Evolutionary conservation across 2,888 invertebrate genomes (phyloP).

Genomic region (Phrixothrix hirtus): DNA sequence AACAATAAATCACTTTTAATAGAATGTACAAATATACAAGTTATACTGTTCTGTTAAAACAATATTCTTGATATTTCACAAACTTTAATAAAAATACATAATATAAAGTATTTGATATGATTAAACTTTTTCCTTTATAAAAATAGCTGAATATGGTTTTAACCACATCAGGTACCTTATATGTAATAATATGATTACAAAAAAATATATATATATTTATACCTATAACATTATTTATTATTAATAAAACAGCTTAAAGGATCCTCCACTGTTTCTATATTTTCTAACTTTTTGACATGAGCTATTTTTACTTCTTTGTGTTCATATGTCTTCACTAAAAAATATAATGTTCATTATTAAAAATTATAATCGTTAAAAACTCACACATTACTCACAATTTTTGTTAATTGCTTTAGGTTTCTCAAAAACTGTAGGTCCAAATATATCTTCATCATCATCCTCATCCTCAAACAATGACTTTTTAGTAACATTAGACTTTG

Average conservation of each 20-base stretch:
- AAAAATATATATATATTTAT: too few relatives aligned
- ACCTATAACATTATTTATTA: background rate
- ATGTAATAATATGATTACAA: too few relatives aligned
- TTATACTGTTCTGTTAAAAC: too few relatives aligned
- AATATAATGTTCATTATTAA: background rate
- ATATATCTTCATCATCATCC: constrained; percentile 45
- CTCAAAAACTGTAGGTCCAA: constrained; percentile 30
- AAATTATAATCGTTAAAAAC: background rate
- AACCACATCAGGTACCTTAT: too few relatives aligned
- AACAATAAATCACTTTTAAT: too few relatives aligned
- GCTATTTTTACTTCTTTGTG: constrained; percentile 38
- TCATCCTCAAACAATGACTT: constrained; percentile 44
- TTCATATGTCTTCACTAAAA: constrained; percentile 15
- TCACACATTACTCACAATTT: too few relatives aligned
- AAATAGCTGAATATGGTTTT: background rate
- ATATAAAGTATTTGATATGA: too few relatives aligned
- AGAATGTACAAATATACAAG: too few relatives aligned
- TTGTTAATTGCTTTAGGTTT: background rate
- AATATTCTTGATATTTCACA: too few relatives aligned
- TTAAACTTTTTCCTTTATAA: background rate
- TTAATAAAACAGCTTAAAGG: constrained; percentile 39
- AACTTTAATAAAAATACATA: too few relatives aligned
- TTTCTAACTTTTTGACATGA: constrained; percentile 44
- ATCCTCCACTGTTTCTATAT: constrained; percentile 44
- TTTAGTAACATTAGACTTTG: constrained; percentile 31